Evolutionary conservation across 2,888 invertebrate genomes (phyloP).

Genomic region (Morpho deidamia): DNA sequence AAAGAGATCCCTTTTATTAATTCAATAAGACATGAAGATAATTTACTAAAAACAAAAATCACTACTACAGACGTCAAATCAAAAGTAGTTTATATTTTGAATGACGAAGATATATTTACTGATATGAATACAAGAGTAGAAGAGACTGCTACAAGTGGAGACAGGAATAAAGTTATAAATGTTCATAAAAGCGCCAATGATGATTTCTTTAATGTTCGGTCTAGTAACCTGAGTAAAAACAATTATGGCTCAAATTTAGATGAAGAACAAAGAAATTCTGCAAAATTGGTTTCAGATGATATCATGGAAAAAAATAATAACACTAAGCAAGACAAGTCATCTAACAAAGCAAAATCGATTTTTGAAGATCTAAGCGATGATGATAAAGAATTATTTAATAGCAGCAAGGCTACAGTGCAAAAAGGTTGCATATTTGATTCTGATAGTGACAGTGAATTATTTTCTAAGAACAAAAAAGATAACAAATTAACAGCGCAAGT

Average conservation of each 20-base stretch:
- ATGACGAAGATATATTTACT: slow-evolving; percentile 63
- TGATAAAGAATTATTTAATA: slow-evolving; percentile 48
- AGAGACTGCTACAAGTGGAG: slow-evolving; percentile 9
- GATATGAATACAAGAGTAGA: slow-evolving; percentile 17
- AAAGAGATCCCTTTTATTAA: too few species aligned
- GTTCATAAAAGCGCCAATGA: slow-evolving; percentile 26
- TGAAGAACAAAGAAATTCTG: background rate
- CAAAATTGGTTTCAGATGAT: slow-evolving; percentile 2
- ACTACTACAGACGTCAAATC: slow-evolving; percentile 35
- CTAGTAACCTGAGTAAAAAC: slow-evolving; percentile 11
- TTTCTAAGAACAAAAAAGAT: slow-evolving; percentile 32
- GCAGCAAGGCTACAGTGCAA: slow-evolving; percentile 32
- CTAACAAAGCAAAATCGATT: slow-evolving; percentile 33
- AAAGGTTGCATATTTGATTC: slow-evolving; percentile 45
- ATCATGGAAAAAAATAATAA: slow-evolving; percentile 6
- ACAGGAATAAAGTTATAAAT: slow-evolving; percentile 7
- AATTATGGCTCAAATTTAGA: background rate
- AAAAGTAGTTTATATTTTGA: slow-evolving; percentile 60
- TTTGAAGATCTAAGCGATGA: slow-evolving; percentile 54
- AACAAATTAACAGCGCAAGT: slow-evolving; percentile 12
- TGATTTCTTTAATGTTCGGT: slow-evolving; percentile 26
- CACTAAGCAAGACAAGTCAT: slow-evolving; percentile 7
- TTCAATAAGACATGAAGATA: background rate
- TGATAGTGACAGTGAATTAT: slow-evolving; percentile 57
- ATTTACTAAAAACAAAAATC: slow-evolving; percentile 1